phyloP scores from a whole-genome alignment of 1,140 invertebrate species.

The Scylla paramamosain region DNA sequence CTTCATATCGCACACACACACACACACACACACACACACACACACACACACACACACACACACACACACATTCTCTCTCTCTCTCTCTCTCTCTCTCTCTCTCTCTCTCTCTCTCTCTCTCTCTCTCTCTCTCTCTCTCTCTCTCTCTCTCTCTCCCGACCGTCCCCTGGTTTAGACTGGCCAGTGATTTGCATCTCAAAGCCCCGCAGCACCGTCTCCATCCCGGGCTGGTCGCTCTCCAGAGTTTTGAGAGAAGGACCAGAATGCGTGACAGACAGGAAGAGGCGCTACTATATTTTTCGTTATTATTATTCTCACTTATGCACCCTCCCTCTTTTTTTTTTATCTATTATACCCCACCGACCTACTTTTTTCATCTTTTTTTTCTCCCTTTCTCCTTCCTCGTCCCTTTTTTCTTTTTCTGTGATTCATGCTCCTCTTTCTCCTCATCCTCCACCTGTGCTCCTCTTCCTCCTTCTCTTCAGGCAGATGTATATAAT shows the following conservation, averaged over 20 bases:
- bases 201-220: neutral
- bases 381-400: too few species aligned
- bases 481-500: too few species aligned
- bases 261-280: neutral
- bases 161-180: neutral
- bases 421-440: neutral
- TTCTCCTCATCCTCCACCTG: neutral
- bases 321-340: too few species aligned
- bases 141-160: neutral
- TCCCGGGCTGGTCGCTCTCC: neutral
- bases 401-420: neutral
- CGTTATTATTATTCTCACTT: neutral
- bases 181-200: neutral
- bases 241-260: slow-evolving; percentile 25
- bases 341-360: too few species aligned
- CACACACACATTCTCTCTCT: neutral
- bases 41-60: too few species aligned
- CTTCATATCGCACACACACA: too few species aligned
- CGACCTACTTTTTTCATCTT: too few species aligned
- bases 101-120: slow-evolving; percentile 18
- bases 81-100: slow-evolving; percentile 27
- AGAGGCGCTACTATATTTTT: neutral
- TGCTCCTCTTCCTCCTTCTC: too few species aligned
- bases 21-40: too few species aligned
- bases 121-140: slow-evolving; percentile 10